These are phyloP conservation scores for Lithobius niger DNA, from an alignment of 1,140 invertebrate species.

Conservation along the genomic window DNA sequence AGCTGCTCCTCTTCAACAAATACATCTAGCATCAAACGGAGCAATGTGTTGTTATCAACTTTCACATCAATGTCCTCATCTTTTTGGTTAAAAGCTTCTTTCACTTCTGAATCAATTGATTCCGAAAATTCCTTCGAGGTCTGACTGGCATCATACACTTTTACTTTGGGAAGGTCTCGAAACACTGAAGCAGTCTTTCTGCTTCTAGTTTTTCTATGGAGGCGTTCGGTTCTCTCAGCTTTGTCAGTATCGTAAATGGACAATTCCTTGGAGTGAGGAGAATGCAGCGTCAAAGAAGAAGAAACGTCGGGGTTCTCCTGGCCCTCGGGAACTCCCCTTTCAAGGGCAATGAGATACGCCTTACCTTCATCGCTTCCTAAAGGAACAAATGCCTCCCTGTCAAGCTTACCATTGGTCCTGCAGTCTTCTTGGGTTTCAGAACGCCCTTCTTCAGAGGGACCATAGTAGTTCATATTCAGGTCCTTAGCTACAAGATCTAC, in stretches of 20 bases:
- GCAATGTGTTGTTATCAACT: conserved; percentile 27
- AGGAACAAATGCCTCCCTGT: no score
- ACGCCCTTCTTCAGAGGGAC: not conserved
- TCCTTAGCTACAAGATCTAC: not conserved
- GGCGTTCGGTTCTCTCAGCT: not conserved
- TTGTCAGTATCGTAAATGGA: not conserved
- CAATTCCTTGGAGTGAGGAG: not conserved
- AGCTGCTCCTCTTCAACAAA: conserved; percentile 29
- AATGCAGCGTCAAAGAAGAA: conserved; percentile 34
- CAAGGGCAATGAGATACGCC: conserved; percentile 12
- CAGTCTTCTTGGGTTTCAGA: no score
- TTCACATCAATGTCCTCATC: not conserved
- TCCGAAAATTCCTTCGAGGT: not conserved
- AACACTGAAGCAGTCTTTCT: not conserved
- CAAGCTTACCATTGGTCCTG: not conserved
- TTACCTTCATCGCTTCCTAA: not conserved
- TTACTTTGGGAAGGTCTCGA: not conserved
- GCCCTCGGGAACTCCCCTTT: conserved; percentile 38
- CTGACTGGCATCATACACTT: not conserved
- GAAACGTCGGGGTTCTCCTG: conserved; percentile 44
- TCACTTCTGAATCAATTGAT: not conserved
- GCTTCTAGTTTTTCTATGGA: not conserved
- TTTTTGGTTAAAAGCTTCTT: not conserved
- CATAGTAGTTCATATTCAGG: not conserved
- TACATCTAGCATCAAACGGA: conserved; percentile 28